phyloP scores from a whole-genome alignment of 1,140 invertebrate species.

The Hypsibius dujardini region DNA sequence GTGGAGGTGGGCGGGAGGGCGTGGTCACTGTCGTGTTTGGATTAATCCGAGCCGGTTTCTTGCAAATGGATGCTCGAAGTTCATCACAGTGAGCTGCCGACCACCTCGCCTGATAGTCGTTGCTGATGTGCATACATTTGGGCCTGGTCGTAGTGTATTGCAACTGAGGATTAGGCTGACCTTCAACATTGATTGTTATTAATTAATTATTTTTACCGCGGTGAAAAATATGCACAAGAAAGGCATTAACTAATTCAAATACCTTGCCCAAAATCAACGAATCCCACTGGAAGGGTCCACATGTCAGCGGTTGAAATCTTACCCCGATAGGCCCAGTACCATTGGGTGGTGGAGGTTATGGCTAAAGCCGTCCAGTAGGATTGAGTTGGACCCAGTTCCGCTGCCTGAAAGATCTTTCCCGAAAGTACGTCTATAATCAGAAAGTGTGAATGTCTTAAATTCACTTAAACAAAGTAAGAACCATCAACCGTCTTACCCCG shows the following conservation, averaged over 20 bases:
- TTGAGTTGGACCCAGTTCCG: too few species aligned
- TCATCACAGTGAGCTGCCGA: neutral
- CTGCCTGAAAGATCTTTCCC: too few species aligned
- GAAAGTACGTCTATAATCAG: too few species aligned
- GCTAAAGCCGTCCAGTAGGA: neutral
- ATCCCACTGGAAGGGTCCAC: neutral
- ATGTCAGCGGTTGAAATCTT: too few species aligned
- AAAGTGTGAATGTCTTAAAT: too few species aligned
- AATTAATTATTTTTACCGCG: too few species aligned
- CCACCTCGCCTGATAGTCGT: neutral
- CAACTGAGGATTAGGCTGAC: neutral
- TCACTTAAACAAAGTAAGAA: too few species aligned
- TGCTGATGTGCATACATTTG: neutral
- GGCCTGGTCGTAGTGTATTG: neutral
- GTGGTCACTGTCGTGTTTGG: neutral
- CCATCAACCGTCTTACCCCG: too few species aligned
- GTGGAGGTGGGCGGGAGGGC: neutral
- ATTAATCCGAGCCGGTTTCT: neutral
- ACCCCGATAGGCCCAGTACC: slow-evolving; percentile 3
- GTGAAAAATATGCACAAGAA: too few species aligned
- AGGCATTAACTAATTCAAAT: too few species aligned
- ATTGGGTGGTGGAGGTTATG: neutral
- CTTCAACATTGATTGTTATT: too few species aligned
- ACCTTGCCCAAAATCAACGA: too few species aligned
- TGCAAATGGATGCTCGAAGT: neutral